These are phyloP conservation scores for Isotomurus palustris DNA, from an alignment of 2,888 invertebrate genomes.

Conservation along the genomic window DNA sequence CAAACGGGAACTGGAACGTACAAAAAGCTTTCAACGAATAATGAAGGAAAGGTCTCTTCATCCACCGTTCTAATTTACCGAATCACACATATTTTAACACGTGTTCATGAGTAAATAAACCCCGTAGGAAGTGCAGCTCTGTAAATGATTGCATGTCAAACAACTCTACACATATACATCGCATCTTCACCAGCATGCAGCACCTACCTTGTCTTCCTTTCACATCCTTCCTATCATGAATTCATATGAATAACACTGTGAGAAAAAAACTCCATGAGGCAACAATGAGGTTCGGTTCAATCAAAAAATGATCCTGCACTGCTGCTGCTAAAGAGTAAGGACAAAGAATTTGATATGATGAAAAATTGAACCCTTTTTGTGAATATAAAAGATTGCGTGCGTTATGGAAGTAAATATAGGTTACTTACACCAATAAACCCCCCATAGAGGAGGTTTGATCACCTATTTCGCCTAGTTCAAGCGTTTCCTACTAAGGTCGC, in stretches of 20 bases:
- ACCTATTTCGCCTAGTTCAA: too few species aligned
- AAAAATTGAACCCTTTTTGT: slow-evolving; percentile 40
- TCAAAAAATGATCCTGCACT: too few species aligned
- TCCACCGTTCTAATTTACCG: not conserved
- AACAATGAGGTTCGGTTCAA: slow-evolving; percentile 20
- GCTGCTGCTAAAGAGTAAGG: too few species aligned
- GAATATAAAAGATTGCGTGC: slow-evolving; percentile 38
- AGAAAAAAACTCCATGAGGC: slow-evolving; percentile 14
- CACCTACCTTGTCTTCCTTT: not conserved
- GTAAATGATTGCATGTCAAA: slow-evolving; percentile 16
- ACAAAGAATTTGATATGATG: slow-evolving; percentile 15
- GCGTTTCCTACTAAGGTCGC: too few species aligned
- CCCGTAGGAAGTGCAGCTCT: slow-evolving; percentile 30
- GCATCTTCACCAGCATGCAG: not conserved
- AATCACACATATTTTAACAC: slow-evolving; percentile 13
- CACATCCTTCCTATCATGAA: too few species aligned
- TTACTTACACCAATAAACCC: slow-evolving; percentile 41
- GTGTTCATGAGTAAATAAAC: slow-evolving; percentile 40
- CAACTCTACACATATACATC: too few species aligned
- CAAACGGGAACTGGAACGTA: not conserved
- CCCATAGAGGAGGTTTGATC: too few species aligned
- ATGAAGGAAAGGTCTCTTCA: not conserved
- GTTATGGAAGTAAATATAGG: slow-evolving; percentile 45
- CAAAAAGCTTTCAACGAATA: not conserved
- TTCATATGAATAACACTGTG: too few species aligned